phyloP scores from a whole-genome alignment of 2,888 invertebrate species.

The Epinotia demarniana region DNA sequence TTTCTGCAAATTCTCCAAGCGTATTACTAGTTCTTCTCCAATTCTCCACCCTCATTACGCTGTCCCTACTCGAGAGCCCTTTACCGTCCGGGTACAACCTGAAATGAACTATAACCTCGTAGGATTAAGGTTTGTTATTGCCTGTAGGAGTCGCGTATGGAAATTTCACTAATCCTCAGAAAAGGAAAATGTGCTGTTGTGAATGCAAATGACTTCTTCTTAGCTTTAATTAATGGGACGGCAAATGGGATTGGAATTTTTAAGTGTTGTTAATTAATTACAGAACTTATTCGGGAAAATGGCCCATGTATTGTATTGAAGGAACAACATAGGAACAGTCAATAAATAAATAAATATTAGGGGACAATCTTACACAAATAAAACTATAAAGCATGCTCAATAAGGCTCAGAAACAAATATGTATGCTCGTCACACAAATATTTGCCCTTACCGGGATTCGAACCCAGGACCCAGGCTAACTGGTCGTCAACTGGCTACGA shows the following conservation, averaged over 20 bases:
- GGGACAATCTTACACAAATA: too few species aligned
- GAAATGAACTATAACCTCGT: not conserved
- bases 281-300: not conserved
- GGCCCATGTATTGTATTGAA: not conserved
- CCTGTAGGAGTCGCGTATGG: not conserved
- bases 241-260: slow-evolving; percentile 36
- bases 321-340: not conserved
- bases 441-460: too few species aligned
- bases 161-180: slow-evolving; percentile 31
- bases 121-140: not conserved
- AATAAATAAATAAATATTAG: too few species aligned
- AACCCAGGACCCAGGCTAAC: too few species aligned
- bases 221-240: slow-evolving; percentile 38
- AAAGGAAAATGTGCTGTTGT: slow-evolving; percentile 37
- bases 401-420: too few species aligned
- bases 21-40: slow-evolving; percentile 35
- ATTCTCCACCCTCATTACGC: slow-evolving; percentile 36
- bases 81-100: not conserved
- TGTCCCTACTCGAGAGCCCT: slow-evolving; percentile 33
- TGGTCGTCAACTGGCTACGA: too few species aligned
- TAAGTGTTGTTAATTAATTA: slow-evolving; percentile 40
- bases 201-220: slow-evolving; percentile 43
- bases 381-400: too few species aligned
- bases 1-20: slow-evolving; percentile 27
- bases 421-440: too few species aligned